Evolutionary conservation across 2,888 invertebrate species (phyloP), one percentile per base, ranked within the genome.

Genomic region (Cinara cedri): DNA sequence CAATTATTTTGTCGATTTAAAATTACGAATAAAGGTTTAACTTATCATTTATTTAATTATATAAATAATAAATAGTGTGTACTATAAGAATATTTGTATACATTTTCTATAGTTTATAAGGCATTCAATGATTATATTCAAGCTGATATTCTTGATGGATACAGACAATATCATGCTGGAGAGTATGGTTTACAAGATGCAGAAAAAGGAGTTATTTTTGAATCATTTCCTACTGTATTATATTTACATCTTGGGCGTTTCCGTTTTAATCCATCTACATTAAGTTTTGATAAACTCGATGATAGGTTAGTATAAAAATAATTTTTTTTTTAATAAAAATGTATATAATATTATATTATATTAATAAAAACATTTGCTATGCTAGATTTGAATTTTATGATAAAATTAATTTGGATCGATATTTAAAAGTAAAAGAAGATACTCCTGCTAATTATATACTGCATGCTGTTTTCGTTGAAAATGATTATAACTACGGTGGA

Each of bases 101-200:
- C n/a, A n/a, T n/a, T n/a, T 65, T 14, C 24, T 65, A 6, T 85
- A 93, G 95, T 97, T 84, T 92, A 93, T 84, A 97, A 96, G 84
- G 97, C 97, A 11, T 98, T 99, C 87, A 93, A 95, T 86, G 98
- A 98, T 87, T 99, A 99, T 87, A 92, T 97, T 62, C 94, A 94
- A 83, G 93, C 93, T 65, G 98, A 98, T 87, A 92, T 94, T 6
- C 88, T 99, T 62, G 98, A 99, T 83, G 98, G 98, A 1, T 98
- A 98, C 85, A 99, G 99, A 86, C 98, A 97, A 86, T 99, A 99
- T 86, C 98, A 98, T 87, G 99, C 99, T 9, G 99, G 98, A 4
- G 94, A 96, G 84, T 94, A 96, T 86, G 98, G 98, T 0, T 87
- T 97, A 16, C 95, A 97, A 87, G 97, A 97, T 85, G 98, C 98